These are phyloP conservation scores for Epistrophella euchroma DNA, from an alignment of 2,888 invertebrate genomes.

Conservation along the genomic window DNA sequence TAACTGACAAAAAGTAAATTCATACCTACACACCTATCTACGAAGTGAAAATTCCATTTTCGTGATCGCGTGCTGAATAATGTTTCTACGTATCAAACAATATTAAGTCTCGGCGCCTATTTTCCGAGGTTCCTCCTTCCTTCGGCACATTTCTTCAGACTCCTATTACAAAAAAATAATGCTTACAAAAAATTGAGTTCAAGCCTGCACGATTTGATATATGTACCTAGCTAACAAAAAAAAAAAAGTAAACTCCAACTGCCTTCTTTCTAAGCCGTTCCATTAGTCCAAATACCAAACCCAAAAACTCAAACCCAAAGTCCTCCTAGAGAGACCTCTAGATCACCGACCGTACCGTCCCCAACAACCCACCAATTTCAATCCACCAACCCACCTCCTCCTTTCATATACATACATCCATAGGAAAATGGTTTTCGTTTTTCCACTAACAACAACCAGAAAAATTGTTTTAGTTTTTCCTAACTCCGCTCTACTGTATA, in stretches of 20 bases:
- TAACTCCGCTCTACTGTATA: conserved; percentile 37
- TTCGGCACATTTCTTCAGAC: conserved; percentile 2
- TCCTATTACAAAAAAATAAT: conserved; percentile 5
- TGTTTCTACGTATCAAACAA: conserved; percentile 31
- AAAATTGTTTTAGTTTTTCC: conserved; percentile 66
- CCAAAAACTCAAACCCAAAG: conserved; percentile 47
- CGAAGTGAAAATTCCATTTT: conserved; percentile 15
- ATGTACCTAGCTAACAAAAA: background rate
- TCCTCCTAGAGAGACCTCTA: conserved; percentile 49
- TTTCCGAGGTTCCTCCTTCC: conserved; percentile 43
- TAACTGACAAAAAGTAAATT: conserved; percentile 11
- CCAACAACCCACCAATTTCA: too few relatives aligned
- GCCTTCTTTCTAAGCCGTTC: conserved; percentile 5
- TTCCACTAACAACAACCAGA: conserved; percentile 29
- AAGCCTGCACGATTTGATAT: conserved; percentile 44
- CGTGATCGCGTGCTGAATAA: conserved; percentile 65
- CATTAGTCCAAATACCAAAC: conserved; percentile 57
- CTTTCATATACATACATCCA: conserved; percentile 1
- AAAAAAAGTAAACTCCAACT: conserved; percentile 31
- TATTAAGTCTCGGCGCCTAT: conserved; percentile 52
- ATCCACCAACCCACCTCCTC: conserved; percentile 31
- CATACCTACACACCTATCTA: background rate
- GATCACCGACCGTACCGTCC: conserved; percentile 15
- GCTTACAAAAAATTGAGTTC: conserved; percentile 25
- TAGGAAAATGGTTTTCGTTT: conserved; percentile 61